These are phyloP conservation scores for Isoperla grammatica DNA, from an alignment of 2,888 invertebrate species.

Conservation along the genomic window DNA sequence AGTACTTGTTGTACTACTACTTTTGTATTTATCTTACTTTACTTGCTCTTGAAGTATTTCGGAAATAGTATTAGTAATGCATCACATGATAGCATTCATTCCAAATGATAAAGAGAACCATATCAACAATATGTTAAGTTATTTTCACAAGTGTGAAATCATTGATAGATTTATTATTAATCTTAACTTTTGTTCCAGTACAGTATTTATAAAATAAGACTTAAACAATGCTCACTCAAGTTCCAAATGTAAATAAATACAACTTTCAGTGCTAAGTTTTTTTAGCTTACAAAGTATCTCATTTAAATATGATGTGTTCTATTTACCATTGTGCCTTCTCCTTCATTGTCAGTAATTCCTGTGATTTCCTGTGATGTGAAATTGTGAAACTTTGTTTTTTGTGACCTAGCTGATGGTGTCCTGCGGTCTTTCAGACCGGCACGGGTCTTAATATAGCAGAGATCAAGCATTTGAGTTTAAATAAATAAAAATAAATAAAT, in stretches of 20 bases:
- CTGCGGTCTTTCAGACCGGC: too few relatives aligned
- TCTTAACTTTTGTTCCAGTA: conserved; percentile 20
- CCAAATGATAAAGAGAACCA: conserved; percentile 20
- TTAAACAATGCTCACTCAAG: conserved; percentile 23
- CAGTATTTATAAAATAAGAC: conserved; percentile 24
- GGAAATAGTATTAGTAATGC: conserved; percentile 14
- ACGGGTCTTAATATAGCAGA: too few relatives aligned
- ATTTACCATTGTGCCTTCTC: too few relatives aligned
- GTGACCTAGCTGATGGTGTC: too few relatives aligned
- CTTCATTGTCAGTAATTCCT: too few relatives aligned
- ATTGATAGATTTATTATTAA: conserved; percentile 24
- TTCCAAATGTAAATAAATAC: conserved; percentile 25
- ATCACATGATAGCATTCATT: conserved; percentile 18
- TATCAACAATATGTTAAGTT: conserved; percentile 22
- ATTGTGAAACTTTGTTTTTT: too few relatives aligned
- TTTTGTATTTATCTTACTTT: conserved; percentile 10
- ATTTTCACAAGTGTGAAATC: conserved; percentile 22
- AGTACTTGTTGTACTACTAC: not conserved
- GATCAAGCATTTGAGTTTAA: too few relatives aligned
- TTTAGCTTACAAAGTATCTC: not conserved
- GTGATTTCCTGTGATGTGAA: too few relatives aligned
- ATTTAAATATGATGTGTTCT: not conserved
- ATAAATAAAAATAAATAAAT: too few relatives aligned
- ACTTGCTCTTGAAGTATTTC: conserved; percentile 9
- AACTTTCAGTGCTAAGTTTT: conserved; percentile 7